A percentile compares a stretch with the other conserved stretches of the same genome.
These are phyloP conservation scores for Enteromius paludinosus DNA, from an alignment of 2,797 vertebrate species.

Conservation along the genomic window DNA sequence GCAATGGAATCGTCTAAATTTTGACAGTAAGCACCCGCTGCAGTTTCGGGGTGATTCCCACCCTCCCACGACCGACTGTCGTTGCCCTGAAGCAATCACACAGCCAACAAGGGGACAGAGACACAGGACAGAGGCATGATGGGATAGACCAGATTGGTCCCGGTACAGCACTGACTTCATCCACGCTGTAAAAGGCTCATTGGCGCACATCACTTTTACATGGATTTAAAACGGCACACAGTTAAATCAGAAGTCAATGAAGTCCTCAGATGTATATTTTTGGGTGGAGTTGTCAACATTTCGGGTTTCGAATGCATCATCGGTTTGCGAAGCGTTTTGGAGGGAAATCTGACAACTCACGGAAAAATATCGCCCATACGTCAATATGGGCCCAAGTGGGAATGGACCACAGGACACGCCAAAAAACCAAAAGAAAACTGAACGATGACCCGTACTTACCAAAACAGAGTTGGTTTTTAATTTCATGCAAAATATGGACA, in stretches of 20 bases:
- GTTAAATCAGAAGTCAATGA: conserved; percentile 86
- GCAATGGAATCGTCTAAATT: conserved; percentile 62
- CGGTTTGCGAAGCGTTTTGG: conserved; percentile 42
- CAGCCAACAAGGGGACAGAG: conserved; percentile 77
- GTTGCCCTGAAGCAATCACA: conserved; percentile 83
- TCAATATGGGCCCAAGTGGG: conserved; percentile 81
- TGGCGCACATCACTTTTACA: conserved; percentile 79
- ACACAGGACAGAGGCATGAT: conserved; percentile 70
- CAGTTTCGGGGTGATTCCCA: not conserved
- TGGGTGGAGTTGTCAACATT: conserved; percentile 87
- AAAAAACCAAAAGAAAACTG: conserved; percentile 67
- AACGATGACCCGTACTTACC: conserved; percentile 85
- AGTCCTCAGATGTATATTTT: conserved; percentile 85
- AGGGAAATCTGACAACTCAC: conserved; percentile 88
- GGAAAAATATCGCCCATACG: conserved; percentile 88
- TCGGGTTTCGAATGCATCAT: conserved; percentile 60
- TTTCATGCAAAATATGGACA: conserved; percentile 88
- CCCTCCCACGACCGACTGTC: conserved; percentile 62
- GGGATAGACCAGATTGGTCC: conserved; percentile 72
- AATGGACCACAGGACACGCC: conserved; percentile 82
- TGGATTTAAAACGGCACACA: conserved; percentile 82
- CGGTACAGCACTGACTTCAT: conserved; percentile 81
- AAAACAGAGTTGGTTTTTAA: conserved; percentile 84
- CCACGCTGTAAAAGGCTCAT: conserved; percentile 77
- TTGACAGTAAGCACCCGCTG: not conserved